Evolutionary conservation across 2,113 vertebrate species (phyloP).

Genomic region (Delphinus delphis): DNA sequence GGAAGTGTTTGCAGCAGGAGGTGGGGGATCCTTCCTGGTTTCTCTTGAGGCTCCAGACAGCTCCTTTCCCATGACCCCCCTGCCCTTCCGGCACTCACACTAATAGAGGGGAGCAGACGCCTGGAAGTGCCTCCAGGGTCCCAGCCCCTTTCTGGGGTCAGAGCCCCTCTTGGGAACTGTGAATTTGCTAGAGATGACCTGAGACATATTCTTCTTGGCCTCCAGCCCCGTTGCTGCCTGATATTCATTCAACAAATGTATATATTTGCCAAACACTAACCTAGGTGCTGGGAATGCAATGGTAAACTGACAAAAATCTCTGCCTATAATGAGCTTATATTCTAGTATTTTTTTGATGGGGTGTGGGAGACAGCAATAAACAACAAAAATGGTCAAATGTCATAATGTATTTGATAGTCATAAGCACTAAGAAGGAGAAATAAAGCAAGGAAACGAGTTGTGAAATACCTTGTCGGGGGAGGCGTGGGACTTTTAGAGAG

Average conservation of each 20-base stretch:
- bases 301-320: not conserved
- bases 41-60: not conserved
- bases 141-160: not conserved
- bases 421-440: not conserved
- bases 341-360: not conserved
- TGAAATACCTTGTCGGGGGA: not conserved
- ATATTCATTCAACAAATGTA: not conserved
- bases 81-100: constrained; percentile 7
- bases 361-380: not conserved
- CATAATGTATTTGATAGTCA: not conserved
- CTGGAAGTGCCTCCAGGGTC: not conserved
- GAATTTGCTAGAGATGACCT: not conserved
- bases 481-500: not conserved
- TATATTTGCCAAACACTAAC: not conserved
- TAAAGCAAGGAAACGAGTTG: not conserved
- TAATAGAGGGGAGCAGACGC: not conserved
- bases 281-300: not conserved
- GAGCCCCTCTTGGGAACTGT: not conserved
- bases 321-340: not conserved
- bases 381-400: not conserved
- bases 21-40: not conserved
- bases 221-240: not conserved
- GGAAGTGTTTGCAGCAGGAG: not conserved
- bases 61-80: constrained; percentile 61
- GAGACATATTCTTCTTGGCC: not conserved